These are phyloP conservation scores for Euschistus heros DNA, from an alignment of 1,140 invertebrate genomes.

Conservation along the genomic window DNA sequence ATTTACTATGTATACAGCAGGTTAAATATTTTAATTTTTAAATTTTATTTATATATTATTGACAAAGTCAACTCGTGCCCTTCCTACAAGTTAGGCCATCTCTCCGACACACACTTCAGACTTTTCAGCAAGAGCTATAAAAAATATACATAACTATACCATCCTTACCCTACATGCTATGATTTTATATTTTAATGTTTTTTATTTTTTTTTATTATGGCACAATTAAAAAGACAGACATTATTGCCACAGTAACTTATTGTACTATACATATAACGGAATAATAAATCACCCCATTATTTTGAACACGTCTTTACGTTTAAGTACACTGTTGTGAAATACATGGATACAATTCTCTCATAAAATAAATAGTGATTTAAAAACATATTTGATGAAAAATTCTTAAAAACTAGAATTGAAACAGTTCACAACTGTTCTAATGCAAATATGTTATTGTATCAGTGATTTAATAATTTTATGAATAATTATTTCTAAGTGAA, in stretches of 20 bases:
- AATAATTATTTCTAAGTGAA: no score
- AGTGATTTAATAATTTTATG: no score
- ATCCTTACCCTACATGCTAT: conserved; percentile 4
- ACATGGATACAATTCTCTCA: no score
- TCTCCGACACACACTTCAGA: neutral
- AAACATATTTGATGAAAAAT: no score
- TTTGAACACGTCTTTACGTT: neutral
- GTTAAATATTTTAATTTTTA: conserved; percentile 5
- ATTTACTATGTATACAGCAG: conserved; percentile 13
- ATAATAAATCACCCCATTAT: conserved; percentile 5
- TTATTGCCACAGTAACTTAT: conserved; percentile 10
- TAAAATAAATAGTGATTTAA: no score
- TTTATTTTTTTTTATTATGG: neutral
- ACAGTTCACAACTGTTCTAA: no score
- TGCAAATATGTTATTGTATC: no score
- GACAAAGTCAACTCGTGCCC: neutral
- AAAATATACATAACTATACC: conserved; percentile 1
- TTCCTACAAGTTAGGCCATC: conserved; percentile 3
- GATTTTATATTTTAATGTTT: neutral
- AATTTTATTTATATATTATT: neutral
- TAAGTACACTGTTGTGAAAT: no score
- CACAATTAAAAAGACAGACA: conserved; percentile 8
- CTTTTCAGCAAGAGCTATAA: conserved; percentile 6
- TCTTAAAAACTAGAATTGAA: no score
- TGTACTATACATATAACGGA: conserved; percentile 6